Percentiles rank a stretch among this genome's conserved stretches.
Conservation (phyloP, 2,113 vertebrate genomes). For the Propithecus coquereli region DNA sequence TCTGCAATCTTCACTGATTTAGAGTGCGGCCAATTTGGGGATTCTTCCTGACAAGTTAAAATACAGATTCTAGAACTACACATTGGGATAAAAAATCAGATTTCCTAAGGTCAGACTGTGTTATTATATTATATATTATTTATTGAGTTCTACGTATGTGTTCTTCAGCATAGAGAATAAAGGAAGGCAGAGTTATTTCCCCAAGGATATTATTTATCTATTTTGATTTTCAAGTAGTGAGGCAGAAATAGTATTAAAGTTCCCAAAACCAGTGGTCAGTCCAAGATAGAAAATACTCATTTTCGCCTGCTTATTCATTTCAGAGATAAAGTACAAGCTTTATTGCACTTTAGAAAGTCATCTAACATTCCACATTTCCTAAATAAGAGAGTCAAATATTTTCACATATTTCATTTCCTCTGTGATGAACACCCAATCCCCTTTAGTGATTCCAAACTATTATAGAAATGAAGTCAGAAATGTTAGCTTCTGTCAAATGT, state of each 20-base stretch:
- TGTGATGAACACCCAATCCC: neutral
- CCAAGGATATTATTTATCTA: conserved; percentile 9
- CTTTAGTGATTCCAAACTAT: neutral
- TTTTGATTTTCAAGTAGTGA: conserved; percentile 30
- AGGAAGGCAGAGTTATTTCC: conserved; percentile 24
- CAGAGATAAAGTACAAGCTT: conserved; percentile 11
- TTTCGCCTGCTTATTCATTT: neutral
- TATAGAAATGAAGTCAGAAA: neutral
- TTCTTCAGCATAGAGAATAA: neutral
- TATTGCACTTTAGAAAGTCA: conserved; percentile 2
- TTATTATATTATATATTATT: neutral
- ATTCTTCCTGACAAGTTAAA: neutral
- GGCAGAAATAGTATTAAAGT: conserved; percentile 2
- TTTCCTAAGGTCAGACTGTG: neutral
- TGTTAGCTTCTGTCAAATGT: neutral
- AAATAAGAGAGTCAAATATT: neutral
- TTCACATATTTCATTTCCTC: conserved; percentile 49
- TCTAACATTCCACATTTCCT: neutral
- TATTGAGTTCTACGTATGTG: neutral
- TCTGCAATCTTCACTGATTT: accelerated
- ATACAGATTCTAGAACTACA: neutral
- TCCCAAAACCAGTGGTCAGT: neutral
- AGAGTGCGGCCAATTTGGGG: accelerated
- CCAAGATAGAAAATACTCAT: conserved; percentile 9
- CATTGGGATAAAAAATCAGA: neutral